Percentiles rank a stretch among this genome's conserved stretches.
Conservation (phyloP, 2,888 invertebrate genomes). For the Scaptomyza parva region DNA sequence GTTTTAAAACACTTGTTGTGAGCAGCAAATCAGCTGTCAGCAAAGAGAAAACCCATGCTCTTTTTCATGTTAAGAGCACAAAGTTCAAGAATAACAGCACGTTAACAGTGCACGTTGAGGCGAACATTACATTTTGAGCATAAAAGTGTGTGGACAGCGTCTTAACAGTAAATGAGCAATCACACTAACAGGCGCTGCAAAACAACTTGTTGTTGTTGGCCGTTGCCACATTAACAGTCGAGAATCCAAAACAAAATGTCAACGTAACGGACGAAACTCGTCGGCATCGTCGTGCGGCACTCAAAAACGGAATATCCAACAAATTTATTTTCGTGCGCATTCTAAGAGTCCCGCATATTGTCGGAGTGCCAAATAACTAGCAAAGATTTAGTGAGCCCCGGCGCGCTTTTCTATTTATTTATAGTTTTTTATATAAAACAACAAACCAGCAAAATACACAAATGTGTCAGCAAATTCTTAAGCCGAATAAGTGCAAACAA, state of each 20-base stretch:
- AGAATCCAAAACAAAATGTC: slow-evolving; percentile 72
- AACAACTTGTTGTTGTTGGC: slow-evolving; percentile 55
- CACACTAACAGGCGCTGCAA: not conserved
- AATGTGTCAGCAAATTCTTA: slow-evolving; percentile 24
- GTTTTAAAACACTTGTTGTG: slow-evolving; percentile 47
- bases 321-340: slow-evolving; percentile 54
- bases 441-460: slow-evolving; percentile 23
- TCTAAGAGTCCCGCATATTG: slow-evolving; percentile 43
- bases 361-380: slow-evolving; percentile 50
- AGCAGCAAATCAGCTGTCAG: slow-evolving; percentile 16
- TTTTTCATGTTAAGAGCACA: slow-evolving; percentile 16
- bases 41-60: slow-evolving; percentile 14
- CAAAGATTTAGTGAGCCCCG: slow-evolving; percentile 42
- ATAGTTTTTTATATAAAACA: slow-evolving; percentile 34
- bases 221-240: slow-evolving; percentile 70
- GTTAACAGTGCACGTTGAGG: slow-evolving; percentile 20
- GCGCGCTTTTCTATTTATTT: slow-evolving; percentile 54
- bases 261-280: slow-evolving; percentile 69
- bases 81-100: not conserved
- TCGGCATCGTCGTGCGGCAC: slow-evolving; percentile 54
- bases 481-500: slow-evolving; percentile 35
- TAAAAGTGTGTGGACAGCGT: slow-evolving; percentile 15
- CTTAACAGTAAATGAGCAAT: slow-evolving; percentile 22
- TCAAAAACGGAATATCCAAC: slow-evolving; percentile 14
- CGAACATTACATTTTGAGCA: slow-evolving; percentile 30